Evolutionary conservation across 23 tunicate species (phyloP), one percentile per base, ranked within the genome.

Genomic region (Phallusia fumigata): DNA sequence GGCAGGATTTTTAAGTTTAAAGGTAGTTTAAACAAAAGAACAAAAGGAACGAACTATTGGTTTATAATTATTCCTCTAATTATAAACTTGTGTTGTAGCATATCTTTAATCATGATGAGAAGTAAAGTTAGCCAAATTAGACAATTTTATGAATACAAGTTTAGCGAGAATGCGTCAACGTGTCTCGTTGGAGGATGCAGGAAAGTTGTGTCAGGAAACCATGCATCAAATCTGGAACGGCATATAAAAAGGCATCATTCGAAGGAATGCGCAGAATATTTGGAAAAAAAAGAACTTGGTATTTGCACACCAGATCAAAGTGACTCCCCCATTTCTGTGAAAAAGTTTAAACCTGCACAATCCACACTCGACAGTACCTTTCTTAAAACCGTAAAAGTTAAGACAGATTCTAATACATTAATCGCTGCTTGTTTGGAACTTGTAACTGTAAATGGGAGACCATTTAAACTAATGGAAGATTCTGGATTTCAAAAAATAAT

Each of bases 381-480:
- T 36, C 44, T 74, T 13, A 83, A 74, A 83, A 73, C 86, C 13
- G 69, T 77, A 35, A 35, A 53, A 28, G 88, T 84, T 24, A 76
- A 84, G 76, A 77, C 76, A 21, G 82, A 76, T 34, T 19, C 31
- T 31, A 36, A 31, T 19, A 52, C 64, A 21, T 35, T 84, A 33
- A 53, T 30, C 31, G 52, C 33, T 77, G 82, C 88, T 35, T 84
- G 82, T 44, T 34, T 84, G 30, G 76, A 84, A 77, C 28, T 84
- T 72, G 88, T 77, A 26, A 84, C 88, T 64, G 82, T 77, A n/a
- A 84, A 84, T 65, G 88, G 88, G 8, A 30, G 82, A 77, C 88
- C 88, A 36, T 84, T 84, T 52, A 64, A 49, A 84, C 19, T 84
- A 30, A 53, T 77, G 33, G 82, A 84, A 19, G 88, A 84, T 45